A percentile compares a stretch with the other conserved stretches of the same genome.
phyloP scores from a whole-genome alignment of 1,140 invertebrate genomes.

The Bombus picipes region DNA sequence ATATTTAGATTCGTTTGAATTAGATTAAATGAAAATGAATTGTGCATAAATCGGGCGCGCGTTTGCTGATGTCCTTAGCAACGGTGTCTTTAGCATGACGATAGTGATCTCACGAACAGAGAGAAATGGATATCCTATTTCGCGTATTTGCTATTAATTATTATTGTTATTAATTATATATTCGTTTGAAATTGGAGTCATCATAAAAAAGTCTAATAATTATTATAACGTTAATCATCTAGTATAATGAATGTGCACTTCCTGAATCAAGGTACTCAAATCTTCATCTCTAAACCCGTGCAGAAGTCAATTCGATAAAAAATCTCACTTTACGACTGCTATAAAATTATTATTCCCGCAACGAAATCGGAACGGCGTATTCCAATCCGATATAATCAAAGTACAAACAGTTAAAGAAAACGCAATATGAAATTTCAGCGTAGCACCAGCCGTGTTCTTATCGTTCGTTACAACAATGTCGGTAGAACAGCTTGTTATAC shows the following conservation, averaged over 20 bases:
- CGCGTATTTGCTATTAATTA: too few species aligned
- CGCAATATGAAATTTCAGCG: neutral
- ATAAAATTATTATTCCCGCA: constrained; percentile 8
- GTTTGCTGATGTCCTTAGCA: too few species aligned
- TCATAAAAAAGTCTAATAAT: too few species aligned
- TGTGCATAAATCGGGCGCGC: neutral
- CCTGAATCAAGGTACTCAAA: neutral
- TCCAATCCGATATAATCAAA: neutral
- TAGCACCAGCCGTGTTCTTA: neutral
- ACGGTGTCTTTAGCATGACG: too few species aligned
- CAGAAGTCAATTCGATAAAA: neutral
- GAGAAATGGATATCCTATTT: too few species aligned
- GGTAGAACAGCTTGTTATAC: neutral
- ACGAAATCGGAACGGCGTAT: neutral
- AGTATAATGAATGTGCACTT: neutral
- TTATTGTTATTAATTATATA: too few species aligned
- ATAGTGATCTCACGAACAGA: too few species aligned
- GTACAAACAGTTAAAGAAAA: neutral
- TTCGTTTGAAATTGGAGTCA: too few species aligned
- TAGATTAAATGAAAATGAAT: neutral
- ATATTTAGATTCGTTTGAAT: neutral
- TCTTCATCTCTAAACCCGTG: too few species aligned
- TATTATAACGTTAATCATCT: neutral
- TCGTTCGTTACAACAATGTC: neutral
- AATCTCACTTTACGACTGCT: neutral